Conservation (phyloP, 2,113 vertebrate genomes). For the Pterocles gutturalis region DNA sequence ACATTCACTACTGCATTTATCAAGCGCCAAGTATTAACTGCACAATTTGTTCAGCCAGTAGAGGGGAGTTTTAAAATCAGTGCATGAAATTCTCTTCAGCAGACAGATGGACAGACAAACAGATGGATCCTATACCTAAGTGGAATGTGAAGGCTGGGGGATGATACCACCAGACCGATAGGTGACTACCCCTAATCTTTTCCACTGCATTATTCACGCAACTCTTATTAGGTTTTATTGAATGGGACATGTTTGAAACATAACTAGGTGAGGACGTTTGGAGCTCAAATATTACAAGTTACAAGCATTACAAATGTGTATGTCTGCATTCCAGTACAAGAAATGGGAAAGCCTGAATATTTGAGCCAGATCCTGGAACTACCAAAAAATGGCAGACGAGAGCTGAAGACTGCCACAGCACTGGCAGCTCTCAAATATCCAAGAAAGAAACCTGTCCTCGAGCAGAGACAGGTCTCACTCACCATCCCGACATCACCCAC, state of each 20-base stretch:
- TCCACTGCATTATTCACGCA: slow-evolving; percentile 66
- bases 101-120: slow-evolving; percentile 83
- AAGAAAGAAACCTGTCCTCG: slow-evolving; percentile 11
- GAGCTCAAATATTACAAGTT: slow-evolving; percentile 54
- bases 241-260: slow-evolving; percentile 56
- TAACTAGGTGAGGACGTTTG: slow-evolving; percentile 7
- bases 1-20: slow-evolving; percentile 97
- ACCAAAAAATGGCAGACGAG: background rate
- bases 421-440: slow-evolving; percentile 16
- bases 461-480: background rate
- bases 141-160: slow-evolving; percentile 88
- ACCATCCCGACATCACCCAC: slow-evolving; percentile 5
- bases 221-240: slow-evolving; percentile 56
- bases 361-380: slow-evolving; percentile 28
- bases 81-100: slow-evolving; percentile 91
- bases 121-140: slow-evolving; percentile 83
- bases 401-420: slow-evolving; percentile 35
- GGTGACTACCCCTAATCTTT: slow-evolving; percentile 69
- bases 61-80: slow-evolving; percentile 87
- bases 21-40: slow-evolving; percentile 94
- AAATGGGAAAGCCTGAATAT: slow-evolving; percentile 44
- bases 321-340: slow-evolving; percentile 61
- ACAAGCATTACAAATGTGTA: slow-evolving; percentile 47
- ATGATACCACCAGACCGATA: slow-evolving; percentile 84
- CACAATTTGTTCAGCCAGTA: slow-evolving; percentile 92